These are phyloP conservation scores for Marisa cornuarietis DNA, from an alignment of 1,140 invertebrate genomes.

Conservation along the genomic window DNA sequence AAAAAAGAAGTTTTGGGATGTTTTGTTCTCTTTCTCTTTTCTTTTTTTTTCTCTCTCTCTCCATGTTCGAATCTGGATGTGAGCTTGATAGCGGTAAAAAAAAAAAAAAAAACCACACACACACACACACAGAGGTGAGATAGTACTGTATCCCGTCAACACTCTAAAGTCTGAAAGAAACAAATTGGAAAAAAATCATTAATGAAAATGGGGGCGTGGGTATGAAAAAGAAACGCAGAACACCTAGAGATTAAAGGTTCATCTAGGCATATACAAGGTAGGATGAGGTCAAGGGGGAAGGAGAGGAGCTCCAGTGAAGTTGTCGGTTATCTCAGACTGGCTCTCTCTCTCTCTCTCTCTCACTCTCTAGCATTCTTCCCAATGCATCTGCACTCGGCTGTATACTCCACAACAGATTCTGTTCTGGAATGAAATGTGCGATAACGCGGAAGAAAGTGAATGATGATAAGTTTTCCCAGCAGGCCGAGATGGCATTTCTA, in stretches of 20 bases:
- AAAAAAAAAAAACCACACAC: too few relatives aligned
- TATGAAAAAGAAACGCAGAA: too few relatives aligned
- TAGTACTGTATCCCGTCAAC: too few relatives aligned
- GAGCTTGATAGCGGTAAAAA: not conserved
- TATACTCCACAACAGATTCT: not conserved
- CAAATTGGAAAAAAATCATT: too few relatives aligned
- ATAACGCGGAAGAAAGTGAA: not conserved
- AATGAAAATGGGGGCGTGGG: too few relatives aligned
- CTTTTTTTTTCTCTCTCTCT: not conserved
- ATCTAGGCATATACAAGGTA: too few relatives aligned
- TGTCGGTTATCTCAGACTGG: not conserved
- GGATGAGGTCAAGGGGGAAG: too few relatives aligned
- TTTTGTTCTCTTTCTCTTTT: not conserved
- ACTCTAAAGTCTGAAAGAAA: too few relatives aligned
- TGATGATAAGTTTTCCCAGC: not conserved
- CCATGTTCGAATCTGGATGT: not conserved
- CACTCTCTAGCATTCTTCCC: not conserved
- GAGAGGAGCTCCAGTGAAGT: not conserved
- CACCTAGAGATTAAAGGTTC: too few relatives aligned
- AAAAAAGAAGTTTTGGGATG: not conserved
- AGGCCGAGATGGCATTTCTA: not conserved
- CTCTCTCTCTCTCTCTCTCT: constrained; percentile 1
- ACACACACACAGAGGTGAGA: too few relatives aligned
- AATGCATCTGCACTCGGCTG: not conserved
- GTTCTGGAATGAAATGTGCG: not conserved